Percentiles rank a stretch among this genome's conserved stretches.
phyloP scores from a whole-genome alignment of 2,888 invertebrate genomes.

The Baronia brevicornis region DNA sequence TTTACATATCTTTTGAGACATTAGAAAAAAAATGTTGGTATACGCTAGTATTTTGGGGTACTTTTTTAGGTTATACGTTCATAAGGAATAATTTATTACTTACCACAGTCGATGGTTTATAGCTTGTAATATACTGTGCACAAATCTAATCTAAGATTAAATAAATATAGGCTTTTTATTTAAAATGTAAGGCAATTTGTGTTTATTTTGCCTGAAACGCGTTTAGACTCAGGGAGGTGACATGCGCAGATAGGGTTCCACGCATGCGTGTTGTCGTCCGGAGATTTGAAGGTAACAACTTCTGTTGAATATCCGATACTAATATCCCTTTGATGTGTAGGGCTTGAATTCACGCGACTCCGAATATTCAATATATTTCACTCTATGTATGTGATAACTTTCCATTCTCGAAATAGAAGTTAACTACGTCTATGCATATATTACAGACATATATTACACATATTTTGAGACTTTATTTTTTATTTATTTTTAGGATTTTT shows the following conservation, averaged over 20 bases:
- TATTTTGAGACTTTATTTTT: no score
- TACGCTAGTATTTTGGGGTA: no score
- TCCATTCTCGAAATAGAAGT: no score
- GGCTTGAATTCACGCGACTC: slow-evolving; percentile 40
- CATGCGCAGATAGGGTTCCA: slow-evolving; percentile 45
- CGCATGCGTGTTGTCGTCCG: slow-evolving; percentile 41
- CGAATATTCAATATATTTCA: slow-evolving; percentile 1
- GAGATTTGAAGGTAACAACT: slow-evolving; percentile 46
- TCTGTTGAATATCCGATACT: slow-evolving; percentile 54
- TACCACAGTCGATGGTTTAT: no score
- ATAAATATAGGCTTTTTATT: neutral
- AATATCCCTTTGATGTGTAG: slow-evolving; percentile 43
- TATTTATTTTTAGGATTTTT: no score
- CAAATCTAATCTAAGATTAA: neutral
- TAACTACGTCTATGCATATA: no score
- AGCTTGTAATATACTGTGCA: neutral
- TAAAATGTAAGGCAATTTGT: slow-evolving; percentile 3
- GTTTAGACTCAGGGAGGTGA: slow-evolving; percentile 20
- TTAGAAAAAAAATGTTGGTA: no score
- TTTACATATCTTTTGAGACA: no score
- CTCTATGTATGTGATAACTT: no score
- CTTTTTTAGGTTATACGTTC: no score
- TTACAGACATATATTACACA: no score
- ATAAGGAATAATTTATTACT: no score
- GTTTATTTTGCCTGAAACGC: slow-evolving; percentile 10